Conservation (phyloP, 2,888 invertebrate species). For the Tetragonisca angustula region DNA sequence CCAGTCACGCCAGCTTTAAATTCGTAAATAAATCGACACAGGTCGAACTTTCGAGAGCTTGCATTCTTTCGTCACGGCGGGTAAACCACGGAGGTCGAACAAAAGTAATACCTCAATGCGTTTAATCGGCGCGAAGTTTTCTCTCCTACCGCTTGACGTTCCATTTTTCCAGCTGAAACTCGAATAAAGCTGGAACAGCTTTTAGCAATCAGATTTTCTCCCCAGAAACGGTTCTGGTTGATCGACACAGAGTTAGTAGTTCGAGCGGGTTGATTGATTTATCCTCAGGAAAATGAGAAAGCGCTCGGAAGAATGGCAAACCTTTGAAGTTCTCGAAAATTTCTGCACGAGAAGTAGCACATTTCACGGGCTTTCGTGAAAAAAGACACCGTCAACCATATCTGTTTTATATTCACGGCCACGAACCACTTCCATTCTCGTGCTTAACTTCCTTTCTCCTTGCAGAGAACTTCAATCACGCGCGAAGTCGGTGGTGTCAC, state of each 20-base stretch:
- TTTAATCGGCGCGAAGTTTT: slow-evolving; percentile 34
- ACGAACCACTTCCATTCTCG: slow-evolving; percentile 65
- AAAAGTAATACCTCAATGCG: slow-evolving; percentile 30
- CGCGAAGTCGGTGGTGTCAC: slow-evolving; percentile 10
- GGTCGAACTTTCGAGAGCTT: background rate
- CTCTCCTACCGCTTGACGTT: slow-evolving; percentile 8
- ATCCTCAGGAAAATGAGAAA: slow-evolving; percentile 30
- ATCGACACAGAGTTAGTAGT: background rate
- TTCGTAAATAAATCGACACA: too few relatives aligned
- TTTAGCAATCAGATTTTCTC: slow-evolving; percentile 26
- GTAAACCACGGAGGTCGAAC: slow-evolving; percentile 32
- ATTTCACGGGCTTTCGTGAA: background rate
- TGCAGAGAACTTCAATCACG: slow-evolving; percentile 41
- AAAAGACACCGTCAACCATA: slow-evolving; percentile 58
- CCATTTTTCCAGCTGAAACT: slow-evolving; percentile 29
- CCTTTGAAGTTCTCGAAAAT: slow-evolving; percentile 25
- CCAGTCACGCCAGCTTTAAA: too few relatives aligned
- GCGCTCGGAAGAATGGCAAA: background rate
- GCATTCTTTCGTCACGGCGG: slow-evolving; percentile 17
- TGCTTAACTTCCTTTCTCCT: background rate
- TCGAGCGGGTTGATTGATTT: slow-evolving; percentile 41
- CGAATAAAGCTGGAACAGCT: slow-evolving; percentile 1
- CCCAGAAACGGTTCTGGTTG: background rate
- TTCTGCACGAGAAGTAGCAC: background rate
- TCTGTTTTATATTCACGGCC: slow-evolving; percentile 76